Evolutionary conservation across 2,888 invertebrate species (phyloP), one percentile per base, ranked within the genome.

Genomic region (Meiosimyza decipiens): DNA sequence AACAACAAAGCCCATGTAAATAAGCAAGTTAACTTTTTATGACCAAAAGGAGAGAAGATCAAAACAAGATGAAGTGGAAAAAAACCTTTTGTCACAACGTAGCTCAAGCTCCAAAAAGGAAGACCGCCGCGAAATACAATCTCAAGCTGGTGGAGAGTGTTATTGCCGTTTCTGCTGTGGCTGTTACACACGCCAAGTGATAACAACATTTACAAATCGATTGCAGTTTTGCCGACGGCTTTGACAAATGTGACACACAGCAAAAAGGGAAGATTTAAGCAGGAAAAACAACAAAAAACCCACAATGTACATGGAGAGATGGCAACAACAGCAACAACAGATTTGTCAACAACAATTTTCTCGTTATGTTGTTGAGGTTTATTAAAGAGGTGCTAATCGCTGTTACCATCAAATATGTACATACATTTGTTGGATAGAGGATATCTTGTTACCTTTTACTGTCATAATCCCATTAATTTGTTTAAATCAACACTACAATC

Each of bases 201-300:
- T 83, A 83, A 82, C 81, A 79, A 82, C 79, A 78, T 82, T 82
- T 83, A 83, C 83, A 83, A 82, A 82, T 83, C 83, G 83, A 82
- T 82, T 80, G 65, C 65, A 71, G 66, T 73, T 59, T 64, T 57
- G 73, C 75, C 71, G 71, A 73, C 75, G 73, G 72, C 68, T 62
- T 68, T 49, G 55, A 59, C 60, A 67, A 71, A 70, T 70, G 33
- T 63, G 67, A 40, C 40, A 40, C 40, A 40, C 70, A 28, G 70
- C 69, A 50, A 68, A 40, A 59, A 50, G 59, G 49, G 59, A 59
- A 22, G 9, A 40, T 40, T 40, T 9, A 9, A 40, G 40, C 6
- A 28, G 28, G 4, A 28, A 28, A 28, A 28, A 28, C 28, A 28
- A 28, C 28, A 57, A 63, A 67, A 40, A 7, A 40, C 40, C 40